Evolutionary conservation across 2,113 vertebrate species (phyloP), one percentile per base, ranked within the genome.

Genomic region (Silurus glanis): DNA sequence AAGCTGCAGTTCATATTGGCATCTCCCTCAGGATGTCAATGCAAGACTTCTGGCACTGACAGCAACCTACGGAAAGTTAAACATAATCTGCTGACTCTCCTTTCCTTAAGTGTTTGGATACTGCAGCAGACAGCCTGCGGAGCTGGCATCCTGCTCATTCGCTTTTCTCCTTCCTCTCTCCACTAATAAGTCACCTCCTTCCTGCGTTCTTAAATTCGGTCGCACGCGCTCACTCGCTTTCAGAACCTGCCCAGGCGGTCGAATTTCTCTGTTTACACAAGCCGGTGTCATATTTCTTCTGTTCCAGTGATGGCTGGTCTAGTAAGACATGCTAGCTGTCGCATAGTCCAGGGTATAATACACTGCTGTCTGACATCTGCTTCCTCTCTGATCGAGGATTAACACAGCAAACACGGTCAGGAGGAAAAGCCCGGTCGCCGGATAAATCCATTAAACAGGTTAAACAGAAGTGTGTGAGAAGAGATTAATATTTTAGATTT

Each of bases 301-400:
- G 83, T 67, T 89, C 83, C 81, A 83, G 58, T 85, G 88, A 86
- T 82, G 78, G 86, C 80, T 86, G 76, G 75, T 83, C 74, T 62
- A 37, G 51, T 51, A 51, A 87, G 59, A 86, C 66, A 76, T 10
- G 19, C 62, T 76, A 80, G 25, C 59, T 56, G 59, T 80, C 82
- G 25, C 82, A 72, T 51, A 47, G 69, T 55, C 87, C 51, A 67
- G 62, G 37, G 13, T 62, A 66, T 82, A 80, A 81, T 76, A 64
- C 83, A 76, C 56, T 85, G 53, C 86, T 69, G 85, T 86, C 88
- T 86, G 86, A 85, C 86, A 90, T 90, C 58, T 89, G 86, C 64
- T 81, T 85, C 86, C 90, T 89, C 91, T 91, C 86, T 88, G 86
- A 67, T 86, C 90, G 82, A 85, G 56, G 85, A 86, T 79, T 87